Conservation (phyloP, 2,888 invertebrate species). For the Erebia palarica region DNA sequence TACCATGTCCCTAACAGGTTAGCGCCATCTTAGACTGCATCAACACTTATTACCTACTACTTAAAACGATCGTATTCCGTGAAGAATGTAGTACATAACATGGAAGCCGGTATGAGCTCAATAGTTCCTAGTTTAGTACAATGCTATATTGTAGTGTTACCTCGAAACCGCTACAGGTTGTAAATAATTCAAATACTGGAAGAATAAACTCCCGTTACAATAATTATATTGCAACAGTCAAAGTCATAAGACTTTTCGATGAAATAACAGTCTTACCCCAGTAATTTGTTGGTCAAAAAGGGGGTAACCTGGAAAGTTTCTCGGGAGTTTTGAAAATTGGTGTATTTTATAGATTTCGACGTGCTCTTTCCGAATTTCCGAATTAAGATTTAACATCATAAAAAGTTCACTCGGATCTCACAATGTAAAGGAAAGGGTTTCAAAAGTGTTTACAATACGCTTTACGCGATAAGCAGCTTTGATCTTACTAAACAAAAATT, state of each 20-base stretch:
- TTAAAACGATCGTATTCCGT: background rate
- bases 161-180: background rate
- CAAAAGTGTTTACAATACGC: slow-evolving; percentile 22
- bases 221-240: background rate
- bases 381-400: background rate
- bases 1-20: too few relatives aligned
- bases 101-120: background rate
- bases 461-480: slow-evolving; percentile 22
- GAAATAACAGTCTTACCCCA: too few relatives aligned
- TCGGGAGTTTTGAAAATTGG: too few relatives aligned
- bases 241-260: background rate
- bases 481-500: slow-evolving; percentile 30
- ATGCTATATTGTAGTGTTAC: slow-evolving; percentile 4
- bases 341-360: too few relatives aligned
- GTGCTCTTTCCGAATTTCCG: too few relatives aligned
- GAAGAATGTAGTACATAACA: background rate
- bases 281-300: too few relatives aligned
- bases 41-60: too few relatives aligned
- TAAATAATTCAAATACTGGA: slow-evolving; percentile 5
- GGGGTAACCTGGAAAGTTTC: too few relatives aligned
- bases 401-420: background rate
- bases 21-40: too few relatives aligned
- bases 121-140: background rate
- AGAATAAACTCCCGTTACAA: slow-evolving; percentile 6
- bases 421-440: background rate